Evolutionary conservation across 2,797 vertebrate species (phyloP).

Genomic region (Knipowitschia caucasica): DNA sequence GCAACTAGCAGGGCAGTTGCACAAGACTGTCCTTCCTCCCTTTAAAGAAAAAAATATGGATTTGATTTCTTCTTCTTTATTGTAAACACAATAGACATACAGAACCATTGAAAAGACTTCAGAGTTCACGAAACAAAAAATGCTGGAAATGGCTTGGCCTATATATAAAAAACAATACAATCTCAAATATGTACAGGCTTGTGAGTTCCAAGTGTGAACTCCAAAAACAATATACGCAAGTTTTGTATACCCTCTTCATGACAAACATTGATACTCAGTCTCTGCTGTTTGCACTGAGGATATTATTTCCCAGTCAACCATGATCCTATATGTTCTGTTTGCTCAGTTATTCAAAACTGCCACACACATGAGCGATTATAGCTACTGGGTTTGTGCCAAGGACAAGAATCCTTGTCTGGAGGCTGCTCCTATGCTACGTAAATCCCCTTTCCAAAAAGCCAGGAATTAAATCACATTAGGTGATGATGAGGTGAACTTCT

Average conservation of each 20-base stretch:
- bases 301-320: background rate
- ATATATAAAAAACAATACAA: no score
- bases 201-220: background rate
- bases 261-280: background rate
- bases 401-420: conserved; percentile 1
- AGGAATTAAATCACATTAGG: background rate
- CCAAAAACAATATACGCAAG: background rate
- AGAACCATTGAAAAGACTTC: no score
- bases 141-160: no score
- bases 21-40: no score
- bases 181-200: no score
- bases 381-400: background rate
- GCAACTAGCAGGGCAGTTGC: no score
- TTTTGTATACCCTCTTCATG: background rate
- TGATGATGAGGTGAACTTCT: no score
- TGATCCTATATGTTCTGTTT: conserved; percentile 1
- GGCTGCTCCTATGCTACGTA: background rate
- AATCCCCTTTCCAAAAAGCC: background rate
- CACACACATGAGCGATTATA: conserved; percentile 3
- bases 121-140: no score
- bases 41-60: no score
- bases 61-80: no score
- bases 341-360: background rate
- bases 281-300: conserved; percentile 1
- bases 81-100: no score